Evolutionary conservation across 64 coral and sea anemone species (phyloP).

Genomic region (Trachythela sp.): DNA sequence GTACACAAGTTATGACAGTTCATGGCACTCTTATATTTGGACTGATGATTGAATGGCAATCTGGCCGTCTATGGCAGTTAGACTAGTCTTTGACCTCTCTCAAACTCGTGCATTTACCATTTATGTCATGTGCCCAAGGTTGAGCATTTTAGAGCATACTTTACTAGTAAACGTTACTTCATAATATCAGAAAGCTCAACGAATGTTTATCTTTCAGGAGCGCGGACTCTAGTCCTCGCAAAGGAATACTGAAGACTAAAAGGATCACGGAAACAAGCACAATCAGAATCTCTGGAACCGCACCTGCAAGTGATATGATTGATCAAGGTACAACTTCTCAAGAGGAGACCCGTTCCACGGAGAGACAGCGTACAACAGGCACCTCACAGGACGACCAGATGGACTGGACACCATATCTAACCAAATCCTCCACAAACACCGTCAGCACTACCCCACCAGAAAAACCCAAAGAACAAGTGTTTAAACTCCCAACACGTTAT

Average conservation of each 20-base stretch:
- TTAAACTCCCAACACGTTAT: neutral
- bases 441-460: neutral
- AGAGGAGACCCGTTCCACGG: neutral
- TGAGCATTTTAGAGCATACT: too few species aligned
- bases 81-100: too few species aligned
- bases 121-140: too few species aligned
- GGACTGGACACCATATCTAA: conserved; percentile 1
- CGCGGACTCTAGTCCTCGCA: neutral
- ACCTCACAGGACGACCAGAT: neutral
- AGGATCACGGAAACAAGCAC: conserved; percentile 11
- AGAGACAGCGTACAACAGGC: neutral
- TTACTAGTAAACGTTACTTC: too few species aligned
- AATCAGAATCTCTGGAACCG: neutral
- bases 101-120: too few species aligned
- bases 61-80: too few species aligned
- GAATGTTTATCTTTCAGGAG: neutral
- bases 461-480: neutral
- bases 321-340: neutral
- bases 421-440: neutral
- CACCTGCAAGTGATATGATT: neutral
- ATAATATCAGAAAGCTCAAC: too few species aligned
- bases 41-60: too few species aligned
- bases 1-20: too few species aligned
- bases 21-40: too few species aligned
- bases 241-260: conserved; percentile 5